phyloP scores from a whole-genome alignment of 2,888 invertebrate species.

The Andrena bucephala region DNA sequence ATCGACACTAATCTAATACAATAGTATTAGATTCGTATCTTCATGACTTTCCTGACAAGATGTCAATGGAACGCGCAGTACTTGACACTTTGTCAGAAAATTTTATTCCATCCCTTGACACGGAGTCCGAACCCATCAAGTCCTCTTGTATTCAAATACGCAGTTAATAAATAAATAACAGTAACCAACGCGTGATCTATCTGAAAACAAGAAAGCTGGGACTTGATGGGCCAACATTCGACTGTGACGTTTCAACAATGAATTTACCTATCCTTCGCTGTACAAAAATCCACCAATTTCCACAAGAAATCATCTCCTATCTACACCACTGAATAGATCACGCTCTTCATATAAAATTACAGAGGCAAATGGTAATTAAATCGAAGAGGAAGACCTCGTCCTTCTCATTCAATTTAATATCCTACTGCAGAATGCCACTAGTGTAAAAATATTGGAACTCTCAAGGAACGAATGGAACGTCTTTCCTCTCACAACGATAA shows the following conservation, averaged over 20 bases:
- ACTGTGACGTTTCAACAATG: background rate
- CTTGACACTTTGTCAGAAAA: constrained; percentile 62
- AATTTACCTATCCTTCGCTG: background rate
- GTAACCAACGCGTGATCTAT: background rate
- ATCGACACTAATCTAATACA: constrained; percentile 8
- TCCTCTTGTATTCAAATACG: background rate
- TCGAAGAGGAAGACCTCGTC: constrained; percentile 20
- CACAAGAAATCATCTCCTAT: background rate
- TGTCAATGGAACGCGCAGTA: constrained; percentile 52
- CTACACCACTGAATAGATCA: constrained; percentile 11
- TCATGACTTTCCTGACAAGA: constrained; percentile 46
- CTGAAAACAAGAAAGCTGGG: background rate
- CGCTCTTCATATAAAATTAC: background rate
- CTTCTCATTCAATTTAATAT: constrained; percentile 26
- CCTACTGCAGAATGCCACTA: background rate
- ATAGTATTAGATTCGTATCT: constrained; percentile 15
- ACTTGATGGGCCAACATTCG: background rate
- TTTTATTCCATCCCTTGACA: constrained; percentile 9
- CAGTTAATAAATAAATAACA: background rate
- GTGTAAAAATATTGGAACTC: background rate
- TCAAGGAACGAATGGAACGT: background rate
- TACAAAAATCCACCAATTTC: background rate
- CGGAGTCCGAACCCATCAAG: background rate
- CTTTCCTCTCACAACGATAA: background rate
- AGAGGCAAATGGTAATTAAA: constrained; percentile 3